Conservation (phyloP, 1,140 invertebrate genomes). For the Hestina assimilis region DNA sequence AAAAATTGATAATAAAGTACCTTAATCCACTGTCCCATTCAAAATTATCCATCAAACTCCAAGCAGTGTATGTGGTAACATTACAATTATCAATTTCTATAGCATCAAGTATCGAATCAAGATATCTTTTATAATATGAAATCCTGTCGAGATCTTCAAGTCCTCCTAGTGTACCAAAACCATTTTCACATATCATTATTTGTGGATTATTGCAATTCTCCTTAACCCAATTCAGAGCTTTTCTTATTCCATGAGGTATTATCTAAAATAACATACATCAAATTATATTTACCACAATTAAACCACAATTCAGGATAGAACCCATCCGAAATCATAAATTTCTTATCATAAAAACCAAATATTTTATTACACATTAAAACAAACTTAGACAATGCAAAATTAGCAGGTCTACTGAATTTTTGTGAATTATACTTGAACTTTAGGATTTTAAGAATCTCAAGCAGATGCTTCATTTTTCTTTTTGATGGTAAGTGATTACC, state of each 20-base stretch:
- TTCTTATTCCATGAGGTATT: constrained; percentile 51
- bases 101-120: constrained; percentile 64
- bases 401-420: no score
- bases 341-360: no score
- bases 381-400: no score
- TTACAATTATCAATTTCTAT: constrained; percentile 49
- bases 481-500: no score
- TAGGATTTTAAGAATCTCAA: no score
- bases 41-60: constrained; percentile 65
- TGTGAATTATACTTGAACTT: no score
- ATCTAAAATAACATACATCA: constrained; percentile 27
- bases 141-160: constrained; percentile 72
- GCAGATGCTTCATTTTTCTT: no score
- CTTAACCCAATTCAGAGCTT: constrained; percentile 56
- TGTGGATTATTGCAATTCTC: constrained; percentile 50
- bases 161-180: constrained; percentile 77
- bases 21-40: constrained; percentile 49
- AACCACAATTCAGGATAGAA: no score
- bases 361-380: no score
- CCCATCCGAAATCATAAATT: no score
- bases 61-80: constrained; percentile 45
- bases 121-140: constrained; percentile 79
- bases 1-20: constrained; percentile 26
- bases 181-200: constrained; percentile 65
- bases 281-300: no score